These are phyloP conservation scores for Neodiprion lecontei DNA, from an alignment of 1,140 invertebrate genomes.

Conservation along the genomic window DNA sequence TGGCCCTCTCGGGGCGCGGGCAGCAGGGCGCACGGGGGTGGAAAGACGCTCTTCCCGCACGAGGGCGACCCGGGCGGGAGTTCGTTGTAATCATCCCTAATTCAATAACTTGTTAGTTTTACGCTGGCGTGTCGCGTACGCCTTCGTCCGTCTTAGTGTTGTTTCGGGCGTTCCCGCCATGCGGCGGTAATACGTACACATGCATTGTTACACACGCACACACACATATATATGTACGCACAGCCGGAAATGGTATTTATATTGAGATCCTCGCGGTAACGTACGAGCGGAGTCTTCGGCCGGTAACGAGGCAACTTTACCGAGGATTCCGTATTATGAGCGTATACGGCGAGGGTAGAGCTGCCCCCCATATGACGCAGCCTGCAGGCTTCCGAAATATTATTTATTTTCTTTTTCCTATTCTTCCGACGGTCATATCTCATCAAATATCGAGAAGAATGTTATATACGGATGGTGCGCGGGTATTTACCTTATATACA, in stretches of 20 bases:
- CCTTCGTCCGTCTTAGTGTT: too few species aligned
- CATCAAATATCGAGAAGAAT: neutral
- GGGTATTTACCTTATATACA: too few species aligned
- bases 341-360: too few species aligned
- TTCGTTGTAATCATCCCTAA: conserved; percentile 13
- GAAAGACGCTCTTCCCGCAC: neutral
- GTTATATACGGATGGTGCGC: neutral
- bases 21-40: neutral
- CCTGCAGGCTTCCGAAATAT: too few species aligned
- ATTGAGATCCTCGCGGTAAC: neutral
- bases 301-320: too few species aligned
- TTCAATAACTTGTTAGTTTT: neutral
- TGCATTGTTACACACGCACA: neutral
- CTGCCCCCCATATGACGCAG: too few species aligned
- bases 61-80: neutral
- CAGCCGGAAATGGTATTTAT: neutral
- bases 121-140: neutral
- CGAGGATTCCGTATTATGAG: too few species aligned
- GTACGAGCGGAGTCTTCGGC: too few species aligned
- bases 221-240: neutral
- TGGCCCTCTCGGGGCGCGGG: neutral
- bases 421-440: neutral
- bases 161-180: too few species aligned
- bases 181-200: too few species aligned
- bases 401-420: too few species aligned